A percentile compares a stretch with the other conserved stretches of the same genome.
These are phyloP conservation scores for Micrasema minimum DNA, from an alignment of 1,140 invertebrate genomes.

Conservation along the genomic window DNA sequence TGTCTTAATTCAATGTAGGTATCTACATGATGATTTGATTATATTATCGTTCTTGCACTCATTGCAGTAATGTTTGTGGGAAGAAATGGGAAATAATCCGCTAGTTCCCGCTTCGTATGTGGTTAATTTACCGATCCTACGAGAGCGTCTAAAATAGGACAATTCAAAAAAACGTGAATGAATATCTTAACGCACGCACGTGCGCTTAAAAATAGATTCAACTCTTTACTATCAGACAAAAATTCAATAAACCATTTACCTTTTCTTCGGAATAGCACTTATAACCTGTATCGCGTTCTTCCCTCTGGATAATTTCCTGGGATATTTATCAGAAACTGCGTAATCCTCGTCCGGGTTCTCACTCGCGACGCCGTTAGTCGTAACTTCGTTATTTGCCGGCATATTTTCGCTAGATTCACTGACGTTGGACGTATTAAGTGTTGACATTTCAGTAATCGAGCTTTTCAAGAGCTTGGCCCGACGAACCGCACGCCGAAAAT, in stretches of 20 bases:
- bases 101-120: too few species aligned
- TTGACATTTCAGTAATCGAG: constrained; percentile 37
- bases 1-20: too few species aligned
- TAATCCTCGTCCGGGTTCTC: neutral
- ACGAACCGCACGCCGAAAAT: neutral
- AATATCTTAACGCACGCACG: too few species aligned
- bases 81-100: too few species aligned
- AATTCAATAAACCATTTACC: constrained; percentile 19
- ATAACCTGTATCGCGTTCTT: constrained; percentile 36
- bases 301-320: constrained; percentile 43
- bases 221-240: too few species aligned
- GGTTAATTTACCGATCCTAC: too few species aligned
- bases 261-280: constrained; percentile 42
- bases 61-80: too few species aligned
- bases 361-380: neutral
- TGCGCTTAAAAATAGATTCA: constrained; percentile 59
- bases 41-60: too few species aligned
- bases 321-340: constrained; percentile 33
- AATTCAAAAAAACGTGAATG: constrained; percentile 53
- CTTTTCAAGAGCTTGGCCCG: constrained; percentile 30
- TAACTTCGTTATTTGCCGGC: neutral
- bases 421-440: constrained; percentile 22
- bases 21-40: too few species aligned
- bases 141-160: too few species aligned
- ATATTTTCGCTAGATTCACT: neutral